Evolutionary conservation across 2,113 vertebrate genomes (phyloP).

Genomic region (Heterochromis multidens): DNA sequence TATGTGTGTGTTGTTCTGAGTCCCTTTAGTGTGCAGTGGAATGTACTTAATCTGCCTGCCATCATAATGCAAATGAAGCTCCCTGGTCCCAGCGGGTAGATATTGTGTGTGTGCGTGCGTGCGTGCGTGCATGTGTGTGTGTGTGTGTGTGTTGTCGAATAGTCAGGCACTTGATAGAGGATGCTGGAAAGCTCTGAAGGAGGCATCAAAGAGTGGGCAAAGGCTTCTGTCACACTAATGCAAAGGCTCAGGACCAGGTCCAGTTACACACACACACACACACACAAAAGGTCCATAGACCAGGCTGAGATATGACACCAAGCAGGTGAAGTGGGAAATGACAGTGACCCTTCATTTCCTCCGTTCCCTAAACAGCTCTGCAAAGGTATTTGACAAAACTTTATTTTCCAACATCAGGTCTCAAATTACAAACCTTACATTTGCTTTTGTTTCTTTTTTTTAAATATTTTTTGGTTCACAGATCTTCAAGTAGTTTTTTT

Average conservation of each 20-base stretch:
- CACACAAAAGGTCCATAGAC: not conserved
- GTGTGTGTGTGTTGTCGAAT: not conserved
- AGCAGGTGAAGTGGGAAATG: not conserved
- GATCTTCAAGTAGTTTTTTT: not conserved
- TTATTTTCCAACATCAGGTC: not conserved
- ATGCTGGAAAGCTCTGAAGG: not conserved
- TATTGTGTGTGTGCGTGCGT: not conserved
- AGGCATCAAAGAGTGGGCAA: not conserved
- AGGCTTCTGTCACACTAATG: not conserved
- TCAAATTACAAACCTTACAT: not conserved
- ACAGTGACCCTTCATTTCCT: not conserved
- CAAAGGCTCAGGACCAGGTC: not conserved
- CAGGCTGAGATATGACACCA: slow-evolving; percentile 22
- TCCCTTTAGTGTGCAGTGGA: slow-evolving; percentile 70
- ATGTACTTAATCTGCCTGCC: slow-evolving; percentile 74
- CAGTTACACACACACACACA: not conserved
- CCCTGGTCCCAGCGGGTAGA: slow-evolving; percentile 53
- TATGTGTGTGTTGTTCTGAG: slow-evolving; percentile 24
- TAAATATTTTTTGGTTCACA: too few species aligned
- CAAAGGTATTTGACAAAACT: not conserved
- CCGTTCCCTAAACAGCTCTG: not conserved
- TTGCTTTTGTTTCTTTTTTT: not conserved
- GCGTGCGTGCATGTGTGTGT: slow-evolving; percentile 4
- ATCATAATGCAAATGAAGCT: slow-evolving; percentile 73
- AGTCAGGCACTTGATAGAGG: not conserved